Evolutionary conservation across 2,113 vertebrate species (phyloP), one percentile per base, ranked within the genome.

Genomic region (Sinocyclocheilus rhinocerous): DNA sequence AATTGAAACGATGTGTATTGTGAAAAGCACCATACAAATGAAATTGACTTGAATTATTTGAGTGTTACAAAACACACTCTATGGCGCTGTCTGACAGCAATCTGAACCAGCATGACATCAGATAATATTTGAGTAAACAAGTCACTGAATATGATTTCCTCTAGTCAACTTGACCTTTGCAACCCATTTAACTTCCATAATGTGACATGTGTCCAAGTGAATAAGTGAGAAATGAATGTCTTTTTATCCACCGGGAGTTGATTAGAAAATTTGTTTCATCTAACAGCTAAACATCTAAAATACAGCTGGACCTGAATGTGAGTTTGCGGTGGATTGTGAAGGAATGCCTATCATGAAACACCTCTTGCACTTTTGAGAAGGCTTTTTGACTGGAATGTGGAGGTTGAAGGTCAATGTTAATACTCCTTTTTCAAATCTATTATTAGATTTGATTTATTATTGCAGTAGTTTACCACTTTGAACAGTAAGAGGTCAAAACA

Each of bases 111-210:
- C 36, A n/a, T 72, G 69, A 42, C 36, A 42, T n/a, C 20, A 39
- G 69, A 42, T 72, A 22, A 73, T 73, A 73, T 45, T 13, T 45
- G 39, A n/a, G 39, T 45, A 73, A 73, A 73, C 20, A 75, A 75
- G 39, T 45, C 72, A 73, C 22, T 12, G 20, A 75, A 75, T 45
- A 22, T 24, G 22, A 45, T 75, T 75, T 45, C 5, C 11, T 12
- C 11, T 45, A 45, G 72, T 48, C 39, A 45, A 4, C 72, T 45
- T 24, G 22, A 24, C 22, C 72, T 45, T 75, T 13, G 39, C 70
- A 45, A 45, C 22, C 39, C 39, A 45, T 73, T 45, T 73, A 73
- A 70, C 33, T 70, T 70, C 16, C 18, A 73, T 73, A 45, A 42
- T 75, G 72, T 75, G 72, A 24, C 39, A 73, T 24, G 39, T 73